These are phyloP conservation scores for Lepas anatifera DNA, from an alignment of 2,888 invertebrate species.

Conservation along the genomic window DNA sequence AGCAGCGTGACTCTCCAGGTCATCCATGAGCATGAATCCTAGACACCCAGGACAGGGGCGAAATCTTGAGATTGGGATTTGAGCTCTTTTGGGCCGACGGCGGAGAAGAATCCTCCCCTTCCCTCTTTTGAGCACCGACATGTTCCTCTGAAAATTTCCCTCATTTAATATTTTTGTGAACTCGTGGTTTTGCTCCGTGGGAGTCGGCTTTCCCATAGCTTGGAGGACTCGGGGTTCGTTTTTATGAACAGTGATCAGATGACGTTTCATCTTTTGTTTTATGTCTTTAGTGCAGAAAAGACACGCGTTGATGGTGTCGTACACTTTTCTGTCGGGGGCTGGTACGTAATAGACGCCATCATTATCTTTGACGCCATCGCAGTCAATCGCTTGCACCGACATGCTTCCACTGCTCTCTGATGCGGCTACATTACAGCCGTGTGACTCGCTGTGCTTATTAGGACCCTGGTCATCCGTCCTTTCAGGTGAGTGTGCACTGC, in stretches of 20 bases:
- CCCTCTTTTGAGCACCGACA: background rate
- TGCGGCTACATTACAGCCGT: no score
- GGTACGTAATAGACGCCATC: background rate
- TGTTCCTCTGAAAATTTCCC: background rate
- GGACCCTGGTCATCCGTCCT: no score
- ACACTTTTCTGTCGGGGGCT: background rate
- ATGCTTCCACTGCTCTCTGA: no score
- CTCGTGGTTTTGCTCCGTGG: background rate
- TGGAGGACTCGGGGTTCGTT: background rate
- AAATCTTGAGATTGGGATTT: no score
- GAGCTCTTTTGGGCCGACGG: background rate
- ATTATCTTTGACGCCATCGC: no score
- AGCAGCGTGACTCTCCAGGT: no score
- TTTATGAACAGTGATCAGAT: background rate
- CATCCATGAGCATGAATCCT: no score
- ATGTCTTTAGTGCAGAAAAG: background rate
- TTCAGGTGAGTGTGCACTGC: no score
- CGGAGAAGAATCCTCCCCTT: background rate
- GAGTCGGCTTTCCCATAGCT: background rate
- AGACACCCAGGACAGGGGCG: no score
- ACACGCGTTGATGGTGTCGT: background rate
- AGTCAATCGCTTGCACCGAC: no score
- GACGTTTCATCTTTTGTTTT: background rate
- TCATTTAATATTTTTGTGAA: background rate
- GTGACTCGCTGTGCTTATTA: no score